phyloP scores from a whole-genome alignment of 2,113 vertebrate species.

The Strix uralensis region DNA sequence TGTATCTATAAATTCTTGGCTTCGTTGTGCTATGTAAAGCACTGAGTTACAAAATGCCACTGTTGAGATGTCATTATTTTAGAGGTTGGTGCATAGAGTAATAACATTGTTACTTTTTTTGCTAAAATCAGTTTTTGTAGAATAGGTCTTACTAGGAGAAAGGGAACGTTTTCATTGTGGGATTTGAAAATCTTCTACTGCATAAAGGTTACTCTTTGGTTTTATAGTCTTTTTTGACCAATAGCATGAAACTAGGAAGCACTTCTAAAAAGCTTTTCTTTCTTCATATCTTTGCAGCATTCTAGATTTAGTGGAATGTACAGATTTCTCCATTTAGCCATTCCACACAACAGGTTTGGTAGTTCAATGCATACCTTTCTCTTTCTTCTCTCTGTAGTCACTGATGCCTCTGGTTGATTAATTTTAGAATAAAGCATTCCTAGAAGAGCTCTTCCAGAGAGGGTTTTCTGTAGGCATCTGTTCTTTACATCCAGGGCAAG shows the following conservation, averaged over 20 bases:
- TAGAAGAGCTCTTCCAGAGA: background rate
- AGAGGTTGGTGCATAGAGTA: background rate
- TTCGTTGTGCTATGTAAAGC: background rate
- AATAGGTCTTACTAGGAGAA: background rate
- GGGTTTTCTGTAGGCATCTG: background rate
- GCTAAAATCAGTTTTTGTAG: background rate
- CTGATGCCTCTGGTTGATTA: constrained; percentile 14
- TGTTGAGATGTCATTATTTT: background rate
- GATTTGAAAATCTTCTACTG: background rate
- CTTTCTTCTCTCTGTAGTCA: background rate
- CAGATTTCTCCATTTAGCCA: background rate
- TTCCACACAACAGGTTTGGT: background rate
- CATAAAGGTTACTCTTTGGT: background rate
- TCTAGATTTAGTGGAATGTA: background rate
- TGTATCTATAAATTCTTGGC: background rate
- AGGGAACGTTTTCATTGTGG: background rate
- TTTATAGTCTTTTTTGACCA: background rate
- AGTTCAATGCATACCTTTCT: background rate
- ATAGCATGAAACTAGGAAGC: background rate
- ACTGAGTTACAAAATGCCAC: background rate
- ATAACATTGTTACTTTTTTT: background rate
- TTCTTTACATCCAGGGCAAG: constrained; percentile 19
- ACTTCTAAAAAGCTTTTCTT: background rate
- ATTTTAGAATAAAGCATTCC: constrained; percentile 48
- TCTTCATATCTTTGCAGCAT: background rate